Evolutionary conservation across 2,797 vertebrate species (phyloP).

Genomic region (Syngnathus acus): DNA sequence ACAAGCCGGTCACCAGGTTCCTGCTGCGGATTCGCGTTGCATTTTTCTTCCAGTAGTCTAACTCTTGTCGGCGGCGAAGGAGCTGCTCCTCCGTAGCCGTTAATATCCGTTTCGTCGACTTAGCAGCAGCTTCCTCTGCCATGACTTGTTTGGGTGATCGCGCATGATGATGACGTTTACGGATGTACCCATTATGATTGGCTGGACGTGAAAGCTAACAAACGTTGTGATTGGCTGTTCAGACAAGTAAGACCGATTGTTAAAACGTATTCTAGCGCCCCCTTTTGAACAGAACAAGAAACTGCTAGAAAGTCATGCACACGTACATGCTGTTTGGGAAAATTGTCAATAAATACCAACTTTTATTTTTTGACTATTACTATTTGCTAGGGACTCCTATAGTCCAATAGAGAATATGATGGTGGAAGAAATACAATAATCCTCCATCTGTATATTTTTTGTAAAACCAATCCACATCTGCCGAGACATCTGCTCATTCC

Average conservation of each 20-base stretch:
- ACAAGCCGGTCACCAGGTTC: constrained; percentile 42
- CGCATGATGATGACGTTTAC: background rate
- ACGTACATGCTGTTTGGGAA: too few species aligned
- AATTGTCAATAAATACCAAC: too few species aligned
- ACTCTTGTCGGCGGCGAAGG: constrained; percentile 25
- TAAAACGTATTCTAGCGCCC: background rate
- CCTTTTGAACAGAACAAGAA: background rate
- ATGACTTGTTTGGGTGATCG: constrained; percentile 18
- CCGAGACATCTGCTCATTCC: too few species aligned
- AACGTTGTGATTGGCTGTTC: background rate
- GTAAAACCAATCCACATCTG: too few species aligned
- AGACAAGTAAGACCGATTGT: background rate
- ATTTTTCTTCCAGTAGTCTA: constrained; percentile 25
- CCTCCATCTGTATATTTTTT: too few species aligned
- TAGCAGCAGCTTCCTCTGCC: constrained; percentile 17
- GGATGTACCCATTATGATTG: background rate
- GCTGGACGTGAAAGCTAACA: background rate
- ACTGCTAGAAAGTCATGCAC: too few species aligned
- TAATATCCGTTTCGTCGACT: fast-evolving
- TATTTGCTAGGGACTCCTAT: too few species aligned
- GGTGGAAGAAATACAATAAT: too few species aligned
- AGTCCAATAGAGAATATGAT: too few species aligned
- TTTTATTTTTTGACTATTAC: too few species aligned
- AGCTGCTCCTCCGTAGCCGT: constrained; percentile 24
- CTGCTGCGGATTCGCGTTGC: constrained; percentile 33